Percentiles rank a stretch among this genome's conserved stretches.
These are phyloP conservation scores for Sycophila texana DNA, from an alignment of 2,888 invertebrate genomes.

Conservation along the genomic window DNA sequence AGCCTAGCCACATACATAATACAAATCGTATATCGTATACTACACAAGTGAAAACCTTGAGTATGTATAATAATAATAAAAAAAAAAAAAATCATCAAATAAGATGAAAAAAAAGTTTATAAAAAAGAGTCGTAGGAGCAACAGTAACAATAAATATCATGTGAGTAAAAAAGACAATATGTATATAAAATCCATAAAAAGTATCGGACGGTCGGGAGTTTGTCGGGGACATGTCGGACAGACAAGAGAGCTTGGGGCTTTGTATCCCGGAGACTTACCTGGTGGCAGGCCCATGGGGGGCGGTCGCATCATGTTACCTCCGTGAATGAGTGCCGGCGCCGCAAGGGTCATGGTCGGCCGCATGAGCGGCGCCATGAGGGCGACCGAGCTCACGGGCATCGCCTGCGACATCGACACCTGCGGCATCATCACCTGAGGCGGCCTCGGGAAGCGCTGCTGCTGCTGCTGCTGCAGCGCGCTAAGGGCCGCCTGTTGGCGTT, in stretches of 20 bases:
- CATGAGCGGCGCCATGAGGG: slow-evolving; percentile 77
- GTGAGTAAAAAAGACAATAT: slow-evolving; percentile 35
- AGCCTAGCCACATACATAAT: slow-evolving; percentile 36
- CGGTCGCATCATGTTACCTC: slow-evolving; percentile 82
- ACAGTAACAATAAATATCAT: slow-evolving; percentile 34
- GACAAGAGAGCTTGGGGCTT: slow-evolving; percentile 13
- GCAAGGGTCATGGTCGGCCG: slow-evolving; percentile 77
- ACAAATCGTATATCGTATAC: slow-evolving; percentile 24
- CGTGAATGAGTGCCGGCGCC: slow-evolving; percentile 77
- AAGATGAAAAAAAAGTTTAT: slow-evolving; percentile 12
- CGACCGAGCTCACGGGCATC: slow-evolving; percentile 76
- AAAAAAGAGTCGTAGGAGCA: slow-evolving; percentile 13
- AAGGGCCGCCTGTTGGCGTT: slow-evolving; percentile 75
- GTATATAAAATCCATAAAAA: slow-evolving; percentile 29
- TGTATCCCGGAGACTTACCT: slow-evolving; percentile 78
- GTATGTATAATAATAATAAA: slow-evolving; percentile 26
- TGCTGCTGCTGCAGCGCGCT: slow-evolving; percentile 74
- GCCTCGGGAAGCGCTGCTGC: slow-evolving; percentile 76
- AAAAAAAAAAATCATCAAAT: slow-evolving; percentile 23
- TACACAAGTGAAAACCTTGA: slow-evolving; percentile 26
- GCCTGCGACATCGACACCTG: slow-evolving; percentile 75
- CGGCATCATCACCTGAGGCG: slow-evolving; percentile 76
- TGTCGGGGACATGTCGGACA: slow-evolving; percentile 17
- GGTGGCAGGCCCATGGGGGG: slow-evolving; percentile 81
- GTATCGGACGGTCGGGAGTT: slow-evolving; percentile 9